Evolutionary conservation across 2,113 vertebrate genomes (phyloP).

Genomic region (Tychaedon coryphoeus): DNA sequence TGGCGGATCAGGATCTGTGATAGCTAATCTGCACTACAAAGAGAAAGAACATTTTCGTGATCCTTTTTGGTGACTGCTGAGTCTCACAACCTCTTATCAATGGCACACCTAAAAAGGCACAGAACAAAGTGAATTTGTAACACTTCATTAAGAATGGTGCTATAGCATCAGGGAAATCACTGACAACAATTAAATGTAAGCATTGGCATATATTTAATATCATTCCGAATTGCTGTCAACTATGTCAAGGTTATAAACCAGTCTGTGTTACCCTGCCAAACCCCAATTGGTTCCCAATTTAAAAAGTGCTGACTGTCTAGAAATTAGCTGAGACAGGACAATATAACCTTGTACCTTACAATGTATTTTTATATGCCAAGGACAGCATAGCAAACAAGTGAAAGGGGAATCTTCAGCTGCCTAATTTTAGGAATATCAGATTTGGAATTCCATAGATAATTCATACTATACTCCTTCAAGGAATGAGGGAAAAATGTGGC

Average conservation of each 20-base stretch:
- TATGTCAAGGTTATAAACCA: neutral
- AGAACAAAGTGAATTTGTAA: neutral
- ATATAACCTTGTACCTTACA: neutral
- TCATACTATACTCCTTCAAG: neutral
- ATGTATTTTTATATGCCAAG: neutral
- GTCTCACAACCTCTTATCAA: neutral
- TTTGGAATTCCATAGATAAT: neutral
- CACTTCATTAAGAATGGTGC: neutral
- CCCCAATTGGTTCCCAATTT: neutral
- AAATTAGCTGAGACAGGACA: neutral
- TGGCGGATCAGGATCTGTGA: neutral
- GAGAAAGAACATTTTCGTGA: neutral
- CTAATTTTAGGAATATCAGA: neutral
- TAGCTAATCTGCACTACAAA: neutral
- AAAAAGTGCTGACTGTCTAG: neutral
- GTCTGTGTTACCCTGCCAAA: neutral
- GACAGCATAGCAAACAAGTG: neutral
- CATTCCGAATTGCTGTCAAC: neutral
- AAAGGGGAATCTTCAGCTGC: neutral
- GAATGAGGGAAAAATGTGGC: neutral
- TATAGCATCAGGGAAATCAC: neutral
- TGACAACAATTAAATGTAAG: neutral
- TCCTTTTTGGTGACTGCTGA: neutral
- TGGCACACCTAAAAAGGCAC: neutral
- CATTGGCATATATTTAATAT: neutral